These are phyloP conservation scores for Antheraea assamensis DNA, from an alignment of 2,888 invertebrate genomes.

Conservation along the genomic window DNA sequence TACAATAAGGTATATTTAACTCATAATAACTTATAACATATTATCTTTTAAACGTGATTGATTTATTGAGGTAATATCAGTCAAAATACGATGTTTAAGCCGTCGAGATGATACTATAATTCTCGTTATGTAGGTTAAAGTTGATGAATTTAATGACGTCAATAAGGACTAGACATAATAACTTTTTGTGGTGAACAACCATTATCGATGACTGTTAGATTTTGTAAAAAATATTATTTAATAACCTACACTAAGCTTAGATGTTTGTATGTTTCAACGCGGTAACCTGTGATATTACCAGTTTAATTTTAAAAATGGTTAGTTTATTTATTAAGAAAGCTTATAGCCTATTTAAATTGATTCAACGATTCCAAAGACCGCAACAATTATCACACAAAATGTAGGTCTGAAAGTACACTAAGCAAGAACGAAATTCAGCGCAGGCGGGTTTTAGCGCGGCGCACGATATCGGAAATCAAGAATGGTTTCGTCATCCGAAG, in stretches of 20 bases:
- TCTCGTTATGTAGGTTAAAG: neutral
- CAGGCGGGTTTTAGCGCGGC: too few species aligned
- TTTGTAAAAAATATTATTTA: neutral
- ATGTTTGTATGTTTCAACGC: too few species aligned
- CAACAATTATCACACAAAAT: too few species aligned
- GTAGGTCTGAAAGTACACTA: too few species aligned
- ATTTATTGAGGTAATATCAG: slow-evolving; percentile 15
- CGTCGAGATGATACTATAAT: neutral
- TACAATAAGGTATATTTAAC: slow-evolving; percentile 14
- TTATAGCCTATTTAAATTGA: neutral
- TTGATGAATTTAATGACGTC: neutral
- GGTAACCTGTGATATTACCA: too few species aligned
- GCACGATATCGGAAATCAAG: too few species aligned
- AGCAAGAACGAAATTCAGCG: too few species aligned
- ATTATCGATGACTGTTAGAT: neutral
- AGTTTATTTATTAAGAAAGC: too few species aligned
- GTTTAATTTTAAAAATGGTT: too few species aligned
- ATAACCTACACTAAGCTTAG: too few species aligned
- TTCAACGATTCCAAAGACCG: neutral
- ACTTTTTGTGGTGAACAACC: neutral
- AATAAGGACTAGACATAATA: neutral
- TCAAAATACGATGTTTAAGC: neutral
- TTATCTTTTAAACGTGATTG: slow-evolving; percentile 17
- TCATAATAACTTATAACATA: neutral
- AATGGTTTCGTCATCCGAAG: too few species aligned